Evolutionary conservation across 2,797 vertebrate species (phyloP), one percentile per base, ranked within the genome.

Genomic region (Sciaenops ocellatus): DNA sequence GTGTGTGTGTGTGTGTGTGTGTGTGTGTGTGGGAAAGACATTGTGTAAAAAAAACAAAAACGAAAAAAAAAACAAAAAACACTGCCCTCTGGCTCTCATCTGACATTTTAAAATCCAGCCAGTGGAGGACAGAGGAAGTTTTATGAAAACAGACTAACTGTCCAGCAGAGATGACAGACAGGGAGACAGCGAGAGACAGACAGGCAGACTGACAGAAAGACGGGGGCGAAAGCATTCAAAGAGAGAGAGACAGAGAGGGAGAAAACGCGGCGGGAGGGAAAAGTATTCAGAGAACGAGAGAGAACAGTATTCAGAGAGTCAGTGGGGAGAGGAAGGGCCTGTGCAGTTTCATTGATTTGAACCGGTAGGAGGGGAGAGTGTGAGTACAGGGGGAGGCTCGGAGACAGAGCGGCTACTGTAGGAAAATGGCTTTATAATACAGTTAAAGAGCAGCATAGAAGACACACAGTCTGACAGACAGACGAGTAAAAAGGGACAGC

Each of bases 31-130:
- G 62, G 52, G 79, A 82, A 69, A 80, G 64, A 80, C 65, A 79
- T 61, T 83, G 84, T 82, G 68, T 52, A 68, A 6, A 68, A 85
- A 8, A 8, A 8, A 7, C 6, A 34, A 57, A 69, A 59, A 80
- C 24, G 2, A 17, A 46, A 28, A 57, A 47, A 26, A 42, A 52
- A 55, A 73, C 63, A 44, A 16, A 83, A 82, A 55, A 1, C 7
- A 61, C 61, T 64, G 57, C 85, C 75, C 79, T 80, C 76, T 75
- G 75, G 80, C 76, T 93, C 87, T 84, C 69, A 65, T 92, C 80
- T 95, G 94, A 94, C 94, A 95, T 95, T 95, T 94, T 77, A 91
- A 92, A 91, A 92, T 76, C 79, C 73, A 82, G 84, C 65, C 79
- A 85, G 78, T n/a, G n/a, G 78, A 90, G 76, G 84, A 94, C 84